Evolutionary conservation across 2,888 invertebrate species (phyloP).

Genomic region (Spodoptera exigua): DNA sequence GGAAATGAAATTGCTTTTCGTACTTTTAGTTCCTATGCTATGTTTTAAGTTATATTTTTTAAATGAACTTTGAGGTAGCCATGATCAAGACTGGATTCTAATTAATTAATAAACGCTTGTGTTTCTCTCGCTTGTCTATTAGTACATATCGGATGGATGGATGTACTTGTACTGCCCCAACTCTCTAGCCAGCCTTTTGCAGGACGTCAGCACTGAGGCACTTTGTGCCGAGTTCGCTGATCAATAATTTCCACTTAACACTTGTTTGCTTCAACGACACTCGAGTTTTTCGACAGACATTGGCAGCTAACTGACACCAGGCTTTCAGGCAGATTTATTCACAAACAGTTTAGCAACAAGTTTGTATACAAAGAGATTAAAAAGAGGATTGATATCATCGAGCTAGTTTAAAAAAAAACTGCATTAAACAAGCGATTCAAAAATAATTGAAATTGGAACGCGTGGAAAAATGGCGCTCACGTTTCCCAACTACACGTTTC

Average conservation of each 20-base stretch:
- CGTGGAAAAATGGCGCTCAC: constrained; percentile 55
- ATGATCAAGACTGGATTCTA: no score
- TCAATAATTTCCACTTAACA: constrained; percentile 37
- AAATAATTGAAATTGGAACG: constrained; percentile 55
- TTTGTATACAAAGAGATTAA: constrained; percentile 28
- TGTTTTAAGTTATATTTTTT: no score
- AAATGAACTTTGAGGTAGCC: no score
- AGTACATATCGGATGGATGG: no score
- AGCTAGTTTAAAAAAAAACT: constrained; percentile 32
- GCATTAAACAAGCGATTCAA: constrained; percentile 47
- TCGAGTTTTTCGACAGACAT: constrained; percentile 40
- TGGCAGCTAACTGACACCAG: constrained; percentile 11
- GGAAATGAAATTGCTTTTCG: constrained; percentile 28
- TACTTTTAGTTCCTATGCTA: constrained; percentile 7
- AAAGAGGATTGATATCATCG: constrained; percentile 32
- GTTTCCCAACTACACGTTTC: constrained; percentile 57
- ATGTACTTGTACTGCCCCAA: no score
- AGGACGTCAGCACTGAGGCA: constrained; percentile 11
- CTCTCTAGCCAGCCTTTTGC: constrained; percentile 6
- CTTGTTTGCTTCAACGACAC: constrained; percentile 33
- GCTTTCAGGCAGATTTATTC: constrained; percentile 15
- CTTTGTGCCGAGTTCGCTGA: constrained; percentile 19
- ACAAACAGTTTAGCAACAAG: constrained; percentile 28
- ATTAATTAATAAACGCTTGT: no score
- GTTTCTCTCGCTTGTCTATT: no score